phyloP scores from a whole-genome alignment of 1,140 invertebrate genomes.

The Caerostris darwini region DNA sequence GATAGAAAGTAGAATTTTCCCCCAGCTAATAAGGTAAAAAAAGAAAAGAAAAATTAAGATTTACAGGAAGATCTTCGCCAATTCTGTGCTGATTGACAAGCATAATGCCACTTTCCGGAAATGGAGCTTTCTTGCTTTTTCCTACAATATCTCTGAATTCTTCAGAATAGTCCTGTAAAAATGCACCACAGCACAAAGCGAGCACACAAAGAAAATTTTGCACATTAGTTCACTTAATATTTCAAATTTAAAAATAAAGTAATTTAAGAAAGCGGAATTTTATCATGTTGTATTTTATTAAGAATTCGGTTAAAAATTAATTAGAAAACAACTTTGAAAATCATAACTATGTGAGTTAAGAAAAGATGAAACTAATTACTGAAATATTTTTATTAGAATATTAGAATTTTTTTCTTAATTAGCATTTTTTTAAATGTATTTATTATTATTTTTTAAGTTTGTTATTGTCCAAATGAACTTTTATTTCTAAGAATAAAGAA shows the following conservation, averaged over 20 bases:
- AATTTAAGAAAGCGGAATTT: too few relatives aligned
- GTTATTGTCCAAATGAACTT: too few relatives aligned
- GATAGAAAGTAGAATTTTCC: slow-evolving; percentile 29
- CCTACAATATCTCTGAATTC: slow-evolving; percentile 94
- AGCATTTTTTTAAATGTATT: too few relatives aligned
- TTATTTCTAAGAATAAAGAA: too few relatives aligned
- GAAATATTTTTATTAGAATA: too few relatives aligned
- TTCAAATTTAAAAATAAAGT: background rate
- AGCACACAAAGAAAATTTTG: slow-evolving; percentile 72
- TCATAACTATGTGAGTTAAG: too few relatives aligned
- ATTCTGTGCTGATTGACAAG: slow-evolving; percentile 97
- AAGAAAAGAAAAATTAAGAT: slow-evolving; percentile 40
- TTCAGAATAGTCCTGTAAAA: slow-evolving; percentile 93
- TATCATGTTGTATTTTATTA: too few relatives aligned
- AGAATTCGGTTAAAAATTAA: too few relatives aligned
- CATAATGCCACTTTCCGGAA: slow-evolving; percentile 95
- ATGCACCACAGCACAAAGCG: slow-evolving; percentile 66
- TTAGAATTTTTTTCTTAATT: too few relatives aligned
- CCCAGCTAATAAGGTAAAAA: background rate
- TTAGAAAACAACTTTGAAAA: too few relatives aligned
- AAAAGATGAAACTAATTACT: too few relatives aligned
- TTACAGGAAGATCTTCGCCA: slow-evolving; percentile 96
- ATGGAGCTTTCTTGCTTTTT: slow-evolving; percentile 93
- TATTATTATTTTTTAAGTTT: too few relatives aligned
- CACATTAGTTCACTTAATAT: slow-evolving; percentile 34